phyloP scores from a whole-genome alignment of 1,140 invertebrate genomes.

The Bursaphelenchus mucronatus region DNA sequence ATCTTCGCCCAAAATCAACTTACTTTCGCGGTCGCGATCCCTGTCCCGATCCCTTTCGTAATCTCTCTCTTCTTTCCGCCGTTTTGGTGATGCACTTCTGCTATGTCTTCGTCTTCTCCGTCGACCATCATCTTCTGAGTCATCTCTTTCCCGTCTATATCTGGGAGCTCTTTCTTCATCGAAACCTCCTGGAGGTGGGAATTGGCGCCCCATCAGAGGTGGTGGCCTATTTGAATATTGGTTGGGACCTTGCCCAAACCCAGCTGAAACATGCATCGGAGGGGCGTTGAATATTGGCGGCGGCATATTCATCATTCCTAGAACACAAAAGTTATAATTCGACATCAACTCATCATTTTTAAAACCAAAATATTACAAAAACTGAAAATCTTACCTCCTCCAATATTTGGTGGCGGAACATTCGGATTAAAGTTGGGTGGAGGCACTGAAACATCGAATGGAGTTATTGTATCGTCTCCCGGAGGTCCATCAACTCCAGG shows the following conservation, averaged over 20 bases:
- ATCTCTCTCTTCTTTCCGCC: not conserved
- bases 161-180: not conserved
- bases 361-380: no score
- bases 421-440: constrained; percentile 44
- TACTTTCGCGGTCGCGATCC: constrained; percentile 1
- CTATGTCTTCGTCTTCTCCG: constrained; percentile 5
- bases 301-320: constrained; percentile 29
- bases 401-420: constrained; percentile 41
- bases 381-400: constrained; percentile 5
- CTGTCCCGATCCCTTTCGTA: constrained; percentile 8
- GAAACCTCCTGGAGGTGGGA: constrained; percentile 2
- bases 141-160: not conserved
- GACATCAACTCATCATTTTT: no score
- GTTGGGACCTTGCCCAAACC: constrained; percentile 5
- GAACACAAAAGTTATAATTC: constrained; percentile 15
- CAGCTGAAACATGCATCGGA: constrained; percentile 30
- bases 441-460: constrained; percentile 31
- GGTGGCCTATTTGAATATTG: not conserved
- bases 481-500: constrained; percentile 9
- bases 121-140: constrained; percentile 19
- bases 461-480: constrained; percentile 14
- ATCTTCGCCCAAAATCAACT: not conserved
- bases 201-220: not conserved
- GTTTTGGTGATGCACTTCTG: constrained; percentile 9
- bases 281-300: constrained; percentile 16